These are phyloP conservation scores for Ciconia maguari DNA, from an alignment of 2,113 vertebrate genomes.

Conservation along the genomic window DNA sequence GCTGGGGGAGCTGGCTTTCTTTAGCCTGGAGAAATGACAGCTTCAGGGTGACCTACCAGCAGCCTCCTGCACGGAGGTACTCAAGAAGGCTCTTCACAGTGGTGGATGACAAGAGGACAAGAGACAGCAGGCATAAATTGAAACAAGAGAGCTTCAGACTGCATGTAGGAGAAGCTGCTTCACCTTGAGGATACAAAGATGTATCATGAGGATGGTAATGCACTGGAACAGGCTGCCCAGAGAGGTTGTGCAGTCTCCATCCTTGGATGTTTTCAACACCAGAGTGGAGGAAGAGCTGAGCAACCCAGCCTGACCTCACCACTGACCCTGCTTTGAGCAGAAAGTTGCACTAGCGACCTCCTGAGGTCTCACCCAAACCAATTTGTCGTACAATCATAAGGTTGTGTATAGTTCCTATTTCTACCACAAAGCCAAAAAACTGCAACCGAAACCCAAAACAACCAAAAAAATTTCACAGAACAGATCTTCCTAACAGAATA, in stretches of 20 bases:
- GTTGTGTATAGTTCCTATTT: neutral
- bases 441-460: neutral
- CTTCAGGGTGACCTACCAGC: neutral
- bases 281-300: neutral
- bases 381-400: accelerated
- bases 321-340: neutral
- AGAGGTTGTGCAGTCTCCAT: neutral
- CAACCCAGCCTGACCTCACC: neutral
- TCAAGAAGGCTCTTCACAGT: neutral
- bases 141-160: neutral
- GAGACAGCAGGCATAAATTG: neutral
- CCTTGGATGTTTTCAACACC: neutral
- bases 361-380: neutral
- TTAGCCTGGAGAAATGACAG: neutral
- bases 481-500: neutral
- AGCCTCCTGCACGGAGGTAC: neutral
- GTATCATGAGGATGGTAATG: neutral
- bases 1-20: neutral
- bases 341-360: neutral
- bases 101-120: neutral
- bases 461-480: neutral
- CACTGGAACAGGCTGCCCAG: neutral
- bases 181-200: neutral
- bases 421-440: neutral
- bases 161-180: neutral